These are phyloP conservation scores for Silvanus unidentatus DNA, from an alignment of 2,888 invertebrate genomes.

Conservation along the genomic window DNA sequence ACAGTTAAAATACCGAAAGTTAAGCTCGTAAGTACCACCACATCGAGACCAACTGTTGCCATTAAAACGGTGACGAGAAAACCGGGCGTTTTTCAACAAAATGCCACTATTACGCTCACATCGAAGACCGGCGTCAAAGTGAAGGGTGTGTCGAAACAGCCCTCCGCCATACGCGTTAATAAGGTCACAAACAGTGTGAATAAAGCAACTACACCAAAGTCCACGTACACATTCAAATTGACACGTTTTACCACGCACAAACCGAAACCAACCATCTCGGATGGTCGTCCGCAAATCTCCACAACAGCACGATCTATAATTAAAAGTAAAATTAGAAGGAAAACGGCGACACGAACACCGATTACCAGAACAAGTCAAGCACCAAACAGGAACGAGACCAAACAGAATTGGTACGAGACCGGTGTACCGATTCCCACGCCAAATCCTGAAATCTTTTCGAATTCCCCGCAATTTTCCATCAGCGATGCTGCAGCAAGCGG, in stretches of 20 bases:
- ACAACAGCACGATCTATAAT: neutral
- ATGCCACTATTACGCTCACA: constrained; percentile 8
- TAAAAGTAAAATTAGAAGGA: constrained; percentile 6
- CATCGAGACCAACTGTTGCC: neutral
- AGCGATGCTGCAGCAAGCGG: constrained; percentile 12
- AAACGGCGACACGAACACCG: constrained; percentile 10
- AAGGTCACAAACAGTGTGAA: constrained; percentile 6
- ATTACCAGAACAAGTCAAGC: constrained; percentile 34
- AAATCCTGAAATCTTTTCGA: constrained; percentile 38
- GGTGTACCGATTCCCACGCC: constrained; percentile 36
- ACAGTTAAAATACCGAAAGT: neutral
- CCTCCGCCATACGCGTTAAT: constrained; percentile 9
- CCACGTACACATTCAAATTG: constrained; percentile 8
- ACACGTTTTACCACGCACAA: constrained; percentile 12
- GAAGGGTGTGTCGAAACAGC: constrained; percentile 12
- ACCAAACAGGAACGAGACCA: constrained; percentile 41
- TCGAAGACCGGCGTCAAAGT: constrained; percentile 11
- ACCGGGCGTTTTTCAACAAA: constrained; percentile 5
- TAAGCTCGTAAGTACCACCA: neutral
- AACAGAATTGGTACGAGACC: constrained; percentile 46
- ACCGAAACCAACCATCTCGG: constrained; percentile 9
- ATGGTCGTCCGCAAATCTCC: no score
- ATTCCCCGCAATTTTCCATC: constrained; percentile 35
- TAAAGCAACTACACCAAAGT: constrained; percentile 4
- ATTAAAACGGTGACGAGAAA: constrained; percentile 4